Evolutionary conservation across 2,888 invertebrate species (phyloP).

Genomic region (Leptothorax acervorum): DNA sequence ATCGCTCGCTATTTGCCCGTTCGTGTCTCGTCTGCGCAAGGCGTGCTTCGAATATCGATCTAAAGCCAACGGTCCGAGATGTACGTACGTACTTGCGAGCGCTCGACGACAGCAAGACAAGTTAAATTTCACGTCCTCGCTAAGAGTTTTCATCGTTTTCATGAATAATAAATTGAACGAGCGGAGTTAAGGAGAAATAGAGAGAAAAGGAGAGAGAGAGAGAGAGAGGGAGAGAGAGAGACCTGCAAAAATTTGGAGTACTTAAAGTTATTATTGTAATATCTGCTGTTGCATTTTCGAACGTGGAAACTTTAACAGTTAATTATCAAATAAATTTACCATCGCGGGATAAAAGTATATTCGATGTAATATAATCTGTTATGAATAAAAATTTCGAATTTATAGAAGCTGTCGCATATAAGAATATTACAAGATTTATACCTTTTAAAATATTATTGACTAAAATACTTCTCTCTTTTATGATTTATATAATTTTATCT

Average conservation of each 20-base stretch:
- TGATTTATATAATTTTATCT: not conserved
- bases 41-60: slow-evolving; percentile 80
- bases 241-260: slow-evolving; percentile 33
- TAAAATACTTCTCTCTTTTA: not conserved
- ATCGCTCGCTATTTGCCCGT: slow-evolving; percentile 63
- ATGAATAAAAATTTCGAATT: slow-evolving; percentile 2
- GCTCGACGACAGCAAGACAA: slow-evolving; percentile 55
- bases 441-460: not conserved
- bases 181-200: not conserved
- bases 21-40: slow-evolving; percentile 68
- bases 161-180: slow-evolving; percentile 51
- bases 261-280: slow-evolving; percentile 27
- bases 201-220: not conserved
- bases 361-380: not conserved
- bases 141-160: slow-evolving; percentile 53
- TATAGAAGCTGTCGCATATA: not conserved
- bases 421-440: not conserved
- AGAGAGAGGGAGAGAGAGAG: not conserved
- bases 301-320: slow-evolving; percentile 15
- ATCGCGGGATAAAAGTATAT: not conserved
- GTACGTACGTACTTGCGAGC: slow-evolving; percentile 54
- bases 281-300: not conserved
- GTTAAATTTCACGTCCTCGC: slow-evolving; percentile 58
- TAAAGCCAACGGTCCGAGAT: slow-evolving; percentile 70
- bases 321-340: slow-evolving; percentile 11